Evolutionary conservation across 2,888 invertebrate species (phyloP).

Genomic region (Tromatobia lineatoria): DNA sequence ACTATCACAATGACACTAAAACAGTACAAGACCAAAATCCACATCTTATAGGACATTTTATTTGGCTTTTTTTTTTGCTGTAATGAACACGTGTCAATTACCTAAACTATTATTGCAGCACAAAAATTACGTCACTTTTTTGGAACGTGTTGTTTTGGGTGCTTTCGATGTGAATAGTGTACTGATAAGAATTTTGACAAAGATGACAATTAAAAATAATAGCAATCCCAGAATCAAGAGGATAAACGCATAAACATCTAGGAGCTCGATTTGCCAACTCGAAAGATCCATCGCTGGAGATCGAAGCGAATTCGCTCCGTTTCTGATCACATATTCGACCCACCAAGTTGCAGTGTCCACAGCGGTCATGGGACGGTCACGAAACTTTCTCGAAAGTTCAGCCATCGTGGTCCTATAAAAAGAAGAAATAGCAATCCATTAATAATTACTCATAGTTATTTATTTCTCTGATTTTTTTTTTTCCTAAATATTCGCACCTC

Average conservation of each 20-base stretch:
- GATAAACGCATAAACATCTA: conserved; percentile 74
- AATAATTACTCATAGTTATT: not conserved
- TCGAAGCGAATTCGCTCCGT: conserved; percentile 74
- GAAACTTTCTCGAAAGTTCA: conserved; percentile 70
- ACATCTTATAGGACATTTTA: not conserved
- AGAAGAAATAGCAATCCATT: conserved; percentile 14
- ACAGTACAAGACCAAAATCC: not conserved
- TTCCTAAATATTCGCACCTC: no score
- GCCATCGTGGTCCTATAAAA: conserved; percentile 55
- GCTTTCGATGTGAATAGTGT: not conserved
- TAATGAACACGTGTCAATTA: not conserved
- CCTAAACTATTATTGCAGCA: not conserved
- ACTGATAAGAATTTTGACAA: conserved; percentile 43
- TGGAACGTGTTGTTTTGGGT: conserved; percentile 19
- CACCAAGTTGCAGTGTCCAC: conserved; percentile 77
- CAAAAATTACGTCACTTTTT: conserved; percentile 57
- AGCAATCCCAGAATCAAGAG: conserved; percentile 23
- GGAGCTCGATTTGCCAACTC: conserved; percentile 76
- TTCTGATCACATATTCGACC: conserved; percentile 79
- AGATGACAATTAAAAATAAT: not conserved
- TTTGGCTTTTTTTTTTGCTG: not conserved
- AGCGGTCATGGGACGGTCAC: conserved; percentile 77
- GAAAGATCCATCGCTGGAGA: conserved; percentile 73
- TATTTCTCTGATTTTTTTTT: not conserved
- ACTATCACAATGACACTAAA: not conserved